Evolutionary conservation across 1,140 invertebrate species (phyloP), one percentile per base, ranked within the genome.

Genomic region (Aphis gossypii): DNA sequence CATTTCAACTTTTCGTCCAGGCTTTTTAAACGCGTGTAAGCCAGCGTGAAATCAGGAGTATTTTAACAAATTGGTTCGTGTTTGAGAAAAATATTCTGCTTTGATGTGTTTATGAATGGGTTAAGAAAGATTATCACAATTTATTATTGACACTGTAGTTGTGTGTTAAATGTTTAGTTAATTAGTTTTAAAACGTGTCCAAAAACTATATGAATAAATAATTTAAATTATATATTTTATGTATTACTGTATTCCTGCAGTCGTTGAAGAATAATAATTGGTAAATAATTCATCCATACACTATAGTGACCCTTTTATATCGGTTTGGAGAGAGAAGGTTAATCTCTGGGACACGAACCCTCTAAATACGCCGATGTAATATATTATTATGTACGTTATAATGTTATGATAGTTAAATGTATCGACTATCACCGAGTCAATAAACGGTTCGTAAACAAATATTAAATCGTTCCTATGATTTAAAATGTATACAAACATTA

Each of bases 241-340:
- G n/a, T 76, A 76, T 35, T 76, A 35, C n/a, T 76, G 30, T n/a
- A 20, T n/a, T n/a, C 1, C 14, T 18, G 18, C 60, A n/a, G 30
- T 76, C n/a, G 60, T 76, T 35, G 60, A 76, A 35, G n/a, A 76
- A n/a, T 76, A 76, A 76, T 76, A 35, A 76, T 76, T 76, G 14
- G 60, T 18, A 76, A 76, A 76, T 76, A 76, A 76, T 76, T n/a
- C 60, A 76, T 76, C 30, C 4, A 30, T n/a, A 76, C 1, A n/a
- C n/a, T 76, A 5, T 76, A 76, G n/a, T 76, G 60, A 76, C n/a
- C 60, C 60, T 76, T 76, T 76, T 76, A 76, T 76, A n/a, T 76
- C 14, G 60, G n/a, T 76, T 76, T 5, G 60, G 60, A 76, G 60
- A n/a, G 30, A 4, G 14, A 5, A 76, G 25, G 30, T 76, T 76